Conservation (phyloP, 2,113 vertebrate species). For the Callipepla squamata region DNA sequence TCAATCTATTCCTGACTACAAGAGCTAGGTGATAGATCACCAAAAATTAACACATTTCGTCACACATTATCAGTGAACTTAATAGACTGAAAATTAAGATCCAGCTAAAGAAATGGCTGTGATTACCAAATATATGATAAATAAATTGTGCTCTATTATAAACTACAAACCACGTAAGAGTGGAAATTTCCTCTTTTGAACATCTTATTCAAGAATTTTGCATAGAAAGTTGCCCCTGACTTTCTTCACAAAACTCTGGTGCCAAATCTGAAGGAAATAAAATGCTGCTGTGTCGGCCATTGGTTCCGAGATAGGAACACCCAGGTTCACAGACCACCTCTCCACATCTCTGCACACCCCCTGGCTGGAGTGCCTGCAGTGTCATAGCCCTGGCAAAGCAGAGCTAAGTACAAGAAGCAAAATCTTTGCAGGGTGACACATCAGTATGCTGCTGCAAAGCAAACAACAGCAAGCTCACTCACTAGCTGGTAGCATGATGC, state of each 20-base stretch:
- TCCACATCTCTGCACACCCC: not conserved
- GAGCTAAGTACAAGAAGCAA: not conserved
- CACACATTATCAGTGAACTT: not conserved
- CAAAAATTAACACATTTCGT: not conserved
- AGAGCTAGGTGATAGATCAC: not conserved
- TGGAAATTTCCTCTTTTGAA: not conserved
- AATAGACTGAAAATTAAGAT: not conserved
- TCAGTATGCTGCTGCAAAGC: not conserved
- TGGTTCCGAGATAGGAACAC: not conserved
- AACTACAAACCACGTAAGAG: rapidly evolving
- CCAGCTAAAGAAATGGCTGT: not conserved
- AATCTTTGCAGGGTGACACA: not conserved
- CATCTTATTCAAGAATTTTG: not conserved
- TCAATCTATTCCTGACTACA: not conserved
- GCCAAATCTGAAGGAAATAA: not conserved
- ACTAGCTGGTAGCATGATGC: not conserved
- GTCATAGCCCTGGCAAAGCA: not conserved
- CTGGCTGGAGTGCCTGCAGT: not conserved
- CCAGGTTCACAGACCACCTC: not conserved
- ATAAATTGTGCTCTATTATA: not conserved
- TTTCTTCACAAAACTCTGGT: not conserved
- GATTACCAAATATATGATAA: not conserved
- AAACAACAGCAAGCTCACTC: not conserved
- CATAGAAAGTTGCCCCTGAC: not conserved
- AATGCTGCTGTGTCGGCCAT: too few relatives aligned